A percentile compares a stretch with the other conserved stretches of the same genome.
Conservation (phyloP, 2,113 vertebrate genomes). For the Solea solea region DNA sequence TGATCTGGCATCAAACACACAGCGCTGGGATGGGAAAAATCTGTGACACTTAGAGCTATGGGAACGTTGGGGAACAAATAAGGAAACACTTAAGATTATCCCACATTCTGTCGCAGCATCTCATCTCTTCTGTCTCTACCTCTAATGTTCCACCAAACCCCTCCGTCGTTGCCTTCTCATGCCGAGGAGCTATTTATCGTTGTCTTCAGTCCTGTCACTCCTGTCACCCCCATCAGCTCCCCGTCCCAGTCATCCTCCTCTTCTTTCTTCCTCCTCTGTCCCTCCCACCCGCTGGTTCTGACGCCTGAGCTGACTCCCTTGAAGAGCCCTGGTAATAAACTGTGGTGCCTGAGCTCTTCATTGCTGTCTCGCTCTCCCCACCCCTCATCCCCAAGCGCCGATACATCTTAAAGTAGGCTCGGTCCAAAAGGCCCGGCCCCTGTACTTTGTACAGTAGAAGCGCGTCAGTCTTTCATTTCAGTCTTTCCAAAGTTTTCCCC, state of each 20-base stretch:
- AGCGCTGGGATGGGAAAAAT: constrained; percentile 39
- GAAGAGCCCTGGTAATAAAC: constrained; percentile 78
- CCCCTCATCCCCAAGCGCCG: constrained; percentile 63
- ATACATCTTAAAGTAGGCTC: constrained; percentile 61
- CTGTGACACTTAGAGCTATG: constrained; percentile 54
- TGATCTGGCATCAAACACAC: constrained; percentile 45
- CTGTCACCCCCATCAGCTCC: constrained; percentile 68
- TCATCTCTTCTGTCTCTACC: constrained; percentile 34
- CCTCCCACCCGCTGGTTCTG: constrained; percentile 70
- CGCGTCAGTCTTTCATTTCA: constrained; percentile 48
- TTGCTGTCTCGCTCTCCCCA: constrained; percentile 72
- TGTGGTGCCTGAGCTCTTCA: constrained; percentile 78
- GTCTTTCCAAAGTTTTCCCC: constrained; percentile 28
- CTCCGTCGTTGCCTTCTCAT: constrained; percentile 48
- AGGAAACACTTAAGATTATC: constrained; percentile 53
- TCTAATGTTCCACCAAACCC: constrained; percentile 6
- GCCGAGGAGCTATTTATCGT: constrained; percentile 39
- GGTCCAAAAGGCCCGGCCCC: constrained; percentile 59
- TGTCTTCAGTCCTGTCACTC: constrained; percentile 64
- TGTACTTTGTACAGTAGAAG: constrained; percentile 62
- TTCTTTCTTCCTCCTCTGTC: constrained; percentile 54
- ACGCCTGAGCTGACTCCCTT: constrained; percentile 76
- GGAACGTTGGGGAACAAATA: constrained; percentile 53
- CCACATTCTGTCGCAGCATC: constrained; percentile 49
- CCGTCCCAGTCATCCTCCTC: constrained; percentile 65